Conservation (phyloP, 1,140 invertebrate species). For the Sitodiplosis mosellana region DNA sequence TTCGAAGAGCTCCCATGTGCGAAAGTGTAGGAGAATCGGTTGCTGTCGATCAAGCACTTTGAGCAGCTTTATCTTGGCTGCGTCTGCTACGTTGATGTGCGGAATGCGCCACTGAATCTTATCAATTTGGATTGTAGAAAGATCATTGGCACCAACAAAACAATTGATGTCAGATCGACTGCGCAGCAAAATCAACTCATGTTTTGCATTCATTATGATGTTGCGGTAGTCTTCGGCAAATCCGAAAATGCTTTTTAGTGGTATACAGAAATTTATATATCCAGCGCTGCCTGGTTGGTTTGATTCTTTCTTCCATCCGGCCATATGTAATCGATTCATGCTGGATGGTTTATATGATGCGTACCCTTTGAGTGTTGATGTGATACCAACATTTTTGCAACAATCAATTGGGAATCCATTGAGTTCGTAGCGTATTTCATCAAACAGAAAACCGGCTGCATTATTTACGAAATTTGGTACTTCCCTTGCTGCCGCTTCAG, state of each 20-base stretch:
- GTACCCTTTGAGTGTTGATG: slow-evolving; percentile 24
- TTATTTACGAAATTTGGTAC: too few species aligned
- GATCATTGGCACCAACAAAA: slow-evolving; percentile 1
- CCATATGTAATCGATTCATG: too few species aligned
- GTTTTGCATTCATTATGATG: slow-evolving; percentile 25
- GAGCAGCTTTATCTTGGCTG: slow-evolving; percentile 8
- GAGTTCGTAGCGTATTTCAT: slow-evolving; percentile 25
- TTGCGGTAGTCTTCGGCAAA: slow-evolving; percentile 27
- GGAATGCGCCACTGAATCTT: slow-evolving; percentile 8
- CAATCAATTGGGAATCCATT: slow-evolving; percentile 26
- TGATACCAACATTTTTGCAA: too few species aligned
- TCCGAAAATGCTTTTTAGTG: slow-evolving; percentile 20
- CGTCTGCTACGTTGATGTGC: slow-evolving; percentile 11
- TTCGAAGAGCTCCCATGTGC: slow-evolving; percentile 21
- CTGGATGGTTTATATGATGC: too few species aligned
- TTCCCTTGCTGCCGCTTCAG: slow-evolving; percentile 6
- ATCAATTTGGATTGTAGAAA: slow-evolving; percentile 3
- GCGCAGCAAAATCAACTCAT: slow-evolving; percentile 25
- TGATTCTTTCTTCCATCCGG: too few species aligned
- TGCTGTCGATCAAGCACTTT: slow-evolving; percentile 12
- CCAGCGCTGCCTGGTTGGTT: neutral
- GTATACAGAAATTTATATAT: slow-evolving; percentile 21
- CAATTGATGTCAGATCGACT: slow-evolving; percentile 13
- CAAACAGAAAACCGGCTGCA: slow-evolving; percentile 21
- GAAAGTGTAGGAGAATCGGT: slow-evolving; percentile 12